phyloP scores from a whole-genome alignment of 2,888 invertebrate genomes.

The Epirrhoe alternata region DNA sequence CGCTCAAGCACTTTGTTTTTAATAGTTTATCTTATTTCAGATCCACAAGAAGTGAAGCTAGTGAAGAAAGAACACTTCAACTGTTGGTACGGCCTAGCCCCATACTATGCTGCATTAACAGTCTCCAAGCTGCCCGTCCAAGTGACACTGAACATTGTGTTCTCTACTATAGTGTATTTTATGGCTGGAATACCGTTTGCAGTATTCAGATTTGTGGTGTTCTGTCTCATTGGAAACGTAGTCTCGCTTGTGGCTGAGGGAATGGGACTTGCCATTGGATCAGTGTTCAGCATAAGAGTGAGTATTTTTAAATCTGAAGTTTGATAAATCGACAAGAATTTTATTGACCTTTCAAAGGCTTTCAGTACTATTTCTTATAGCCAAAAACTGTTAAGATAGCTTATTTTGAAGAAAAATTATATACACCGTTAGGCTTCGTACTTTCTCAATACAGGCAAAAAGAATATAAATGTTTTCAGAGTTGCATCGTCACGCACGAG shows the following conservation, averaged over 20 bases:
- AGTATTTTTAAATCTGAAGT: constrained; percentile 48
- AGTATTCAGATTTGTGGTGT: constrained; percentile 87
- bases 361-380: constrained; percentile 1
- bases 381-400: neutral
- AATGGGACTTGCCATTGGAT: constrained; percentile 91
- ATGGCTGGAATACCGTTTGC: constrained; percentile 89
- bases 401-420: neutral
- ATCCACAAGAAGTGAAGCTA: constrained; percentile 88
- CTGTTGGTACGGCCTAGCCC: constrained; percentile 87
- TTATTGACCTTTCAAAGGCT: constrained; percentile 2
- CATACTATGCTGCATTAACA: constrained; percentile 87
- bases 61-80: constrained; percentile 89
- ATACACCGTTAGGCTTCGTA: no score
- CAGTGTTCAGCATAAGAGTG: constrained; percentile 87
- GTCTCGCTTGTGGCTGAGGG: constrained; percentile 91
- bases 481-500: no score
- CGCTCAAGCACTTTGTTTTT: no score
- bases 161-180: constrained; percentile 86
- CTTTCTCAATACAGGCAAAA: no score
- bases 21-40: constrained; percentile 62
- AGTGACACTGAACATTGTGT: constrained; percentile 85
- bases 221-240: constrained; percentile 87
- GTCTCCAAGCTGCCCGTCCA: constrained; percentile 87
- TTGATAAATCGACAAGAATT: neutral
- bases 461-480: no score